These are phyloP conservation scores for Centropus unirufus DNA, from an alignment of 2,113 vertebrate genomes.

Conservation along the genomic window DNA sequence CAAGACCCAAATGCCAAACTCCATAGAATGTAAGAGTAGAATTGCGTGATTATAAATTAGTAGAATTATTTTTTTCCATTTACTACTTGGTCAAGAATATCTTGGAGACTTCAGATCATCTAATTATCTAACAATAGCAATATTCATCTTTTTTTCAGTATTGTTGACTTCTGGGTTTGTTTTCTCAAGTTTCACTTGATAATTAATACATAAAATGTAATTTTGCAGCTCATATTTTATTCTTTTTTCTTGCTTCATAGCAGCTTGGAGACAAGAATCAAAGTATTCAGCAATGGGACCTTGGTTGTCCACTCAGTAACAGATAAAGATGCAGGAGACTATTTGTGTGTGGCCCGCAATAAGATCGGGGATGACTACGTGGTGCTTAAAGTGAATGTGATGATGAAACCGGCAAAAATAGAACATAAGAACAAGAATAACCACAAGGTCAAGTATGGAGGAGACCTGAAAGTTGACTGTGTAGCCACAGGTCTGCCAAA, in stretches of 20 bases:
- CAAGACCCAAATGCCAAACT: neutral
- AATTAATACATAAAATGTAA: neutral
- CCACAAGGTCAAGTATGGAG: constrained; percentile 83
- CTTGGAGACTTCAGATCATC: neutral
- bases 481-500: constrained; percentile 89
- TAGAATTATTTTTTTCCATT: neutral
- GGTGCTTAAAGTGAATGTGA: constrained; percentile 81
- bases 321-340: constrained; percentile 87
- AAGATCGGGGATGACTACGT: constrained; percentile 87
- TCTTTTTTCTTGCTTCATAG: neutral
- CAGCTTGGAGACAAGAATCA: constrained; percentile 85
- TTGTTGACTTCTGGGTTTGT: neutral
- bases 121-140: neutral
- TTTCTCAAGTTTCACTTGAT: neutral
- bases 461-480: constrained; percentile 89
- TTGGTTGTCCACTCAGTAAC: constrained; percentile 84
- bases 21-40: neutral
- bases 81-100: neutral
- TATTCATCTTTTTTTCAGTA: neutral
- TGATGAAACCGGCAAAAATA: constrained; percentile 89
- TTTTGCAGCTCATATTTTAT: neutral
- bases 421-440: constrained; percentile 78
- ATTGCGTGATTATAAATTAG: neutral
- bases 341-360: constrained; percentile 90
- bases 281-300: constrained; percentile 86